phyloP scores from a whole-genome alignment of 2,113 vertebrate species.

The Notarius lentiginosus region DNA sequence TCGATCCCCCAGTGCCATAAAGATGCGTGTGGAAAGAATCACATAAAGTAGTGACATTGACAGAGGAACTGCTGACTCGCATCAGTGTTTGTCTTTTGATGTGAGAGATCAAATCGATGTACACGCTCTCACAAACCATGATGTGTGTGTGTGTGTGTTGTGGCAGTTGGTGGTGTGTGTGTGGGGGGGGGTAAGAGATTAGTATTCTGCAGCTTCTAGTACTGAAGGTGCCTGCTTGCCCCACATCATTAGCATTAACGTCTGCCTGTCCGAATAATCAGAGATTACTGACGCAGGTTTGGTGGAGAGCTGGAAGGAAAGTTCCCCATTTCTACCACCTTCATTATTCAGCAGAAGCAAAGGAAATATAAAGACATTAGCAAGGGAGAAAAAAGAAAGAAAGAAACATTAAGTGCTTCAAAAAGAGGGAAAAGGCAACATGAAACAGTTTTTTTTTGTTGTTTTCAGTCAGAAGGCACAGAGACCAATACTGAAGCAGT shows the following conservation, averaged over 20 bases:
- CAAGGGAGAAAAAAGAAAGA: slow-evolving; percentile 24
- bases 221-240: slow-evolving; percentile 72
- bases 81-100: slow-evolving; percentile 99
- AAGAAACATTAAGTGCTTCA: slow-evolving; percentile 46
- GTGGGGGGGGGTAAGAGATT: slow-evolving; percentile 73
- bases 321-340: slow-evolving; percentile 22
- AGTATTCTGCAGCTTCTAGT: slow-evolving; percentile 88
- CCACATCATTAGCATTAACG: slow-evolving; percentile 72
- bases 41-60: slow-evolving; percentile 99
- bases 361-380: slow-evolving; percentile 45
- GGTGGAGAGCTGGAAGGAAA: slow-evolving; percentile 23
- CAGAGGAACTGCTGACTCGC: slow-evolving; percentile 99
- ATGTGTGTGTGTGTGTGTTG: slow-evolving; percentile 48
- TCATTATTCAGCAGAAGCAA: slow-evolving; percentile 44
- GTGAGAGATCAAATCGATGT: slow-evolving; percentile 99
- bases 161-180: background rate
- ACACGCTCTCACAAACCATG: slow-evolving; percentile 86
- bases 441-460: background rate
- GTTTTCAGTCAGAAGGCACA: slow-evolving; percentile 22
- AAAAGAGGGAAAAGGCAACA: slow-evolving; percentile 40
- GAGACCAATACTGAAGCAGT: slow-evolving; percentile 32
- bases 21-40: slow-evolving; percentile 89
- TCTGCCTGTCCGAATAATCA: slow-evolving; percentile 68
- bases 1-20: slow-evolving; percentile 81
- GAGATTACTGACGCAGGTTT: slow-evolving; percentile 60